phyloP scores from a whole-genome alignment of 1,140 invertebrate species.

The Drosophila azteca region DNA sequence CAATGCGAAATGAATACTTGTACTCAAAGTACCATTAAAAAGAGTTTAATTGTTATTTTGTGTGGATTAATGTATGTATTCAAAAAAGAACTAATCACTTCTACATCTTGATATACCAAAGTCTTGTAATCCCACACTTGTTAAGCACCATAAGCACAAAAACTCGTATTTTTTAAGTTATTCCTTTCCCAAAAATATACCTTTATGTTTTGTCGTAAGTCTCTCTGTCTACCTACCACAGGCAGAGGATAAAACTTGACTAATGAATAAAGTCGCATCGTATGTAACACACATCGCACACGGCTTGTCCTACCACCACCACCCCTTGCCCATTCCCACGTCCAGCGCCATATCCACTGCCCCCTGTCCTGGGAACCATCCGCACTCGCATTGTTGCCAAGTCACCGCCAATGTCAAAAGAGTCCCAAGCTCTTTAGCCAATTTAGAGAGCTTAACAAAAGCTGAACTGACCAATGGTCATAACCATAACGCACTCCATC shows the following conservation, averaged over 20 bases:
- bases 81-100: too few species aligned
- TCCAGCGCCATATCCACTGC: background rate
- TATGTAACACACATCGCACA: conserved; percentile 19
- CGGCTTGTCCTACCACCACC: background rate
- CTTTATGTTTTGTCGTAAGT: background rate
- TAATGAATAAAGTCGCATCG: conserved; percentile 52
- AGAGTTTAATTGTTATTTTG: too few species aligned
- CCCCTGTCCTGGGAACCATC: background rate
- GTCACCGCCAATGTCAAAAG: conserved; percentile 50
- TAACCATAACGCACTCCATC: conserved; percentile 49
- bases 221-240: conserved; percentile 8
- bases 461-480: conserved; percentile 68
- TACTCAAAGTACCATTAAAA: too few species aligned
- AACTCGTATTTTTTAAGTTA: too few species aligned
- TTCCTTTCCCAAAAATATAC: too few species aligned
- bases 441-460: conserved; percentile 74
- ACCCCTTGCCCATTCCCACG: background rate
- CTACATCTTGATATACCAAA: too few species aligned
- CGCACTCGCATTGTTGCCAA: conserved; percentile 56
- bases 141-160: background rate
- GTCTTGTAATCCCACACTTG: conserved; percentile 2
- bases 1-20: too few species aligned
- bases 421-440: conserved; percentile 71
- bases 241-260: conserved; percentile 22
- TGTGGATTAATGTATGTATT: too few species aligned